Evolutionary conservation across 2,797 vertebrate genomes (phyloP), one percentile per base, ranked within the genome.

Genomic region (Platyrinchus mystaceus): DNA sequence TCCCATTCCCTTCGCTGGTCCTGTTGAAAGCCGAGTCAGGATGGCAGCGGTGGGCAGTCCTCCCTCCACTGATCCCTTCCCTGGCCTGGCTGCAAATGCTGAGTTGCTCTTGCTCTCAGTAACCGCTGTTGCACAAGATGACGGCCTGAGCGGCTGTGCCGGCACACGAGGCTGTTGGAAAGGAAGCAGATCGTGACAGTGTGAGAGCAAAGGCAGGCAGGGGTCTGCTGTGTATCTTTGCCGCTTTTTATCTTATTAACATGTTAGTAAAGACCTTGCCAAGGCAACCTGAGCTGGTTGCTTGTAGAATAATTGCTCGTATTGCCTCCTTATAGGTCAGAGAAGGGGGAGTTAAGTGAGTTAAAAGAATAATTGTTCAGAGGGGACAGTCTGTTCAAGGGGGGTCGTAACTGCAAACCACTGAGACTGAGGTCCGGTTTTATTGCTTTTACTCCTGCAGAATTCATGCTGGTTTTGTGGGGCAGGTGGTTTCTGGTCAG

Each of bases 231-330:
- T 94, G 87, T 90, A 94, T 97, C 96, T 79, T 78, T 86, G 91
- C 94, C 86, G 9, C 95, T 96, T 91, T 96, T 96, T 94, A 94
- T 96, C 95, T 89, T 95, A 96, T 96, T 97, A 97, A 91, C 88
- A 63, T 95, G 94, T 97, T 97, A 95, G 92, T 94, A 93, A 92
- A 96, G 93, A 85, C 86, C 87, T 88, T 92, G 92, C 94, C 93
- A 94, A 80, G 93, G 96, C 93, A 96, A 95, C 94, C 94, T 95
- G 89, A 96, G 93, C 93, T 95, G 92, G 89, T 95, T 93, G 59
- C 90, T 93, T 89, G 90, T 49, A 93, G 94, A 84, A 37, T 96
- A 93, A 95, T 96, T 96, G 95, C 89, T 94, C 32, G 4, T 77
- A 28, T 83, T 95, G 79, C 82, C 77, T 96, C 77, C 93, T 90